These are phyloP conservation scores for Polypedilum pembai DNA, from an alignment of 1,140 invertebrate genomes.

Conservation along the genomic window DNA sequence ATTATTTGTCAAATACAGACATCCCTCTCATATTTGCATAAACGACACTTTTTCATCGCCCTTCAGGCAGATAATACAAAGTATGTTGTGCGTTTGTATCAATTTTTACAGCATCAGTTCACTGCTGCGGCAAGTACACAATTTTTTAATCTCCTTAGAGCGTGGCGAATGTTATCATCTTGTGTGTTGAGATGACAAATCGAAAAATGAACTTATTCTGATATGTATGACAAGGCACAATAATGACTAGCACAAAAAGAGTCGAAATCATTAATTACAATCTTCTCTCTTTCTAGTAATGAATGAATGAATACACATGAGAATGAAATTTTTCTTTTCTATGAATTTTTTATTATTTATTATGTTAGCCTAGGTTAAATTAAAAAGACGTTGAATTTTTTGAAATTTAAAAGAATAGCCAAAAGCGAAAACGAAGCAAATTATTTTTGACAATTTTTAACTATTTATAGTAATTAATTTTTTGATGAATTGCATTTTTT, in stretches of 20 bases:
- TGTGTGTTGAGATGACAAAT: conserved; percentile 9
- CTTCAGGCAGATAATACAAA: background rate
- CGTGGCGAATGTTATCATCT: background rate
- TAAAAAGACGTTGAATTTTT: no score
- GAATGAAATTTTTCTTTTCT: background rate
- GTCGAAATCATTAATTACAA: background rate
- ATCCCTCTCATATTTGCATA: conserved; percentile 2
- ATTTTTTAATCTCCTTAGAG: background rate
- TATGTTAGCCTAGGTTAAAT: no score
- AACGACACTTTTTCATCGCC: background rate
- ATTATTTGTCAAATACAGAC: conserved; percentile 18
- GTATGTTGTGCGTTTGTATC: background rate
- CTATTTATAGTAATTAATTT: no score
- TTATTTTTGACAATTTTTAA: no score
- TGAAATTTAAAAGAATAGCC: no score
- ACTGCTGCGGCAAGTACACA: background rate
- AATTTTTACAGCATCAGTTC: background rate
- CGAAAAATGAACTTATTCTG: background rate
- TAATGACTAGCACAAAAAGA: background rate
- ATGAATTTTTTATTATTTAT: no score
- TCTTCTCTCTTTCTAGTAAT: background rate
- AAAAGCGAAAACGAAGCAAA: no score
- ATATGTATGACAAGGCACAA: conserved; percentile 15
- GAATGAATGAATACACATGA: background rate
- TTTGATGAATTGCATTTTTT: no score